Evolutionary conservation across 2,113 vertebrate species (phyloP).

Genomic region (Neotragus moschatus): DNA sequence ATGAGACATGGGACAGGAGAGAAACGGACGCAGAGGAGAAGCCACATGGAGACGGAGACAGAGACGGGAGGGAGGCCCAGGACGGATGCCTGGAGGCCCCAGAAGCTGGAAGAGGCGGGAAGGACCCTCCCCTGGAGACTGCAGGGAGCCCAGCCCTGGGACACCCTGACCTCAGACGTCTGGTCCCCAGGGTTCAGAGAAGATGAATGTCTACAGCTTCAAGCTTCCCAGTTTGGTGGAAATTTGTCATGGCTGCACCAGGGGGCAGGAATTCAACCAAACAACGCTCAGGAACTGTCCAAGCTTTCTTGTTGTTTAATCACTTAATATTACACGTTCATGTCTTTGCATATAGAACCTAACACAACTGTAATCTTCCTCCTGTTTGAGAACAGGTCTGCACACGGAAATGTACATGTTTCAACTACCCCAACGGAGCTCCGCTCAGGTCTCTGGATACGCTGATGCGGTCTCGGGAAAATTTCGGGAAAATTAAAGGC

Average conservation of each 20-base stretch:
- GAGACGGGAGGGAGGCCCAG: neutral
- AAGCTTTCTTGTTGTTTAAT: neutral
- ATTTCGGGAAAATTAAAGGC: neutral
- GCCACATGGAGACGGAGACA: fast-evolving
- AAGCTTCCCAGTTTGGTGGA: neutral
- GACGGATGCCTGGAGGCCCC: neutral
- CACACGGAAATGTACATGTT: neutral
- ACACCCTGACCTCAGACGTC: neutral
- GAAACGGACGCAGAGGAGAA: neutral
- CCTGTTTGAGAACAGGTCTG: neutral
- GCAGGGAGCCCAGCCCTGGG: neutral
- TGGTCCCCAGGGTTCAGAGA: neutral
- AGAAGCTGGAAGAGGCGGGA: fast-evolving
- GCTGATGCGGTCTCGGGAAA: neutral
- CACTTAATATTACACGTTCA: fast-evolving
- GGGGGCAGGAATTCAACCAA: too few relatives aligned
- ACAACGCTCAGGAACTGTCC: fast-evolving
- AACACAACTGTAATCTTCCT: neutral
- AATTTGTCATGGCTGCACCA: neutral
- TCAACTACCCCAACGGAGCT: neutral
- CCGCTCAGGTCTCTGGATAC: neutral
- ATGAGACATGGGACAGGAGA: neutral
- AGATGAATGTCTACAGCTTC: neutral
- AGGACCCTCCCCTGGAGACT: neutral
- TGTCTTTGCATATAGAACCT: fast-evolving